Base-by-base conservation (phyloP, 2,113 vertebrate species). In the Haplotaxodon microlepis region DNA sequence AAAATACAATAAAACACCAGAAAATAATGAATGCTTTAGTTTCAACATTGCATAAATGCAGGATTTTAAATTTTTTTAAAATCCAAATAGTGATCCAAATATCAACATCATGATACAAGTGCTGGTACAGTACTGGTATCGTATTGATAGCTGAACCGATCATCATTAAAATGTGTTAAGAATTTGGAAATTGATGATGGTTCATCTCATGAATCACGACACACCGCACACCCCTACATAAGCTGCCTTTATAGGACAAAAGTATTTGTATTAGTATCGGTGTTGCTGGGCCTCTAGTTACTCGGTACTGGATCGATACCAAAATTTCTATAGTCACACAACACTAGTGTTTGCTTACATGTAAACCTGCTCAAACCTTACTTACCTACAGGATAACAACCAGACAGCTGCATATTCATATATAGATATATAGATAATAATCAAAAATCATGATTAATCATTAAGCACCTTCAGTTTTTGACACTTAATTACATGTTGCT, bases 41-140 rank as follows among this genome's bases (percentile, higher is more conserved):
- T 78, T 31, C 9, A 17, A 29, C 9, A 19, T 50, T 50, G 42
- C 42, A 31, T 50, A 31, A 10, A 31, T 78, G 71, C 9, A 50
- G 9, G 16, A 50, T 59, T 57, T 56, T 1, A 12, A 6, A 1
- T 0, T 9, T 51, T 19, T 50, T 21, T 0, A 0, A 6, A 56
- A 63, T 63, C 16, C 59, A 63, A 63, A 63, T 34, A 19, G 16
- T 34, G 61, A 38, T 66, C 61, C 34, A 66, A 2, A 38, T 66
- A 66, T 66, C 61, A 66, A 8, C 2, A 0, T 2, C 34, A 38
- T 38, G 19, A 66, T 38, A 38, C 34, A 38, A 66, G 61, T 66
- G 61, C 61, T 38, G 34, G 34, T n/a, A 66, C 34, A 38, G 34
- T 66, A 38, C 34, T 21, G 61, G 19, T 38, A 66, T 66, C 10